Percentiles rank a stretch among this genome's conserved stretches.
These are phyloP conservation scores for Oenanthe melanoleuca DNA, from an alignment of 2,113 vertebrate genomes.

Conservation along the genomic window DNA sequence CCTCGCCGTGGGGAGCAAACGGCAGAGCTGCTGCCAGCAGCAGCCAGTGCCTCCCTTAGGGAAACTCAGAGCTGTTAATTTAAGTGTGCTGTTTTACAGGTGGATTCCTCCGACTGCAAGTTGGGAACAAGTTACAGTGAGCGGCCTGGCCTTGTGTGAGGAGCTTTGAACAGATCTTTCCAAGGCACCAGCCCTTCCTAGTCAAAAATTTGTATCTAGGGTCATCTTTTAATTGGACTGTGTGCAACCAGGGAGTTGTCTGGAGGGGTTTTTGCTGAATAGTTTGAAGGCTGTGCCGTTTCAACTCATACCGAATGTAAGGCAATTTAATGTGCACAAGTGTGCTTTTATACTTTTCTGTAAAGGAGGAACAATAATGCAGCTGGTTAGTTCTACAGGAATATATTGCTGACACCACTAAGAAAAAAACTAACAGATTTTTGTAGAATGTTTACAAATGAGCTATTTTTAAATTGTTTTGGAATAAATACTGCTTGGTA, in stretches of 20 bases:
- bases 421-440: conserved; percentile 54
- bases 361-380: background rate
- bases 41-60: background rate
- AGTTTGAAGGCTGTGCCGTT: background rate
- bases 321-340: background rate
- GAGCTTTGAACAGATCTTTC: background rate
- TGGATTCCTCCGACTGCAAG: background rate
- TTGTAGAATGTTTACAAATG: conserved; percentile 66
- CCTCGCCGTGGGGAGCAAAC: background rate
- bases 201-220: background rate
- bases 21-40: background rate
- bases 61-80: background rate
- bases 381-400: conserved; percentile 33
- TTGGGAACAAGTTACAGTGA: background rate
- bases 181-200: background rate
- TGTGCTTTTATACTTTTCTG: background rate
- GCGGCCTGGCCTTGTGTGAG: rapidly evolving
- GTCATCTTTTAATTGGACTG: background rate
- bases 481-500: conserved; percentile 39
- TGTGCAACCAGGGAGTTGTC: background rate
- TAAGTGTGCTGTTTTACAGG: background rate
- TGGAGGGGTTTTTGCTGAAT: background rate
- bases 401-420: conserved; percentile 56
- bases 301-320: background rate
- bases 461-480: conserved; percentile 4